phyloP scores from a whole-genome alignment of 2,888 invertebrate genomes.

The Octonoba sinensis region DNA sequence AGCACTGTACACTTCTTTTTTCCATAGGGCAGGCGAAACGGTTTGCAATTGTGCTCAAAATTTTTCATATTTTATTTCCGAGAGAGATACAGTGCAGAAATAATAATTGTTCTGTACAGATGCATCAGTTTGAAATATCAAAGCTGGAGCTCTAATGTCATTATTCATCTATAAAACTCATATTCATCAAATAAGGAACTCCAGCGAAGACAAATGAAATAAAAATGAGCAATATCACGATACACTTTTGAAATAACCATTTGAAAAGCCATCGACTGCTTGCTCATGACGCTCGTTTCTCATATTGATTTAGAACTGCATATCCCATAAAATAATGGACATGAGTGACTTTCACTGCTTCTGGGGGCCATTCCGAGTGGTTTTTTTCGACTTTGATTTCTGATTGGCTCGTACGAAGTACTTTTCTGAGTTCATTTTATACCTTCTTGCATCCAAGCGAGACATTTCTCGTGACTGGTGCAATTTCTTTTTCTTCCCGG shows the following conservation, averaged over 20 bases:
- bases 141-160: too few relatives aligned
- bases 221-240: too few relatives aligned
- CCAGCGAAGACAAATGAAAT: too few relatives aligned
- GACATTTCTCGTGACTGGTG: conserved; percentile 27
- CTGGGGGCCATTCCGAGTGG: conserved; percentile 17
- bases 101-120: too few relatives aligned
- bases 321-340: conserved; percentile 19
- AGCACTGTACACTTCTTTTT: background rate
- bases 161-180: too few relatives aligned
- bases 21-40: too few relatives aligned
- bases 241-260: conserved; percentile 4
- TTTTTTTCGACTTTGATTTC: background rate
- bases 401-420: conserved; percentile 16
- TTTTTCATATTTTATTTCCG: conserved; percentile 1
- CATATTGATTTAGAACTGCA: conserved; percentile 16
- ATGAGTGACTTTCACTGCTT: conserved; percentile 5
- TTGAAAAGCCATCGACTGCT: conserved; percentile 10
- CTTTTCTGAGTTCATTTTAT: conserved; percentile 21
- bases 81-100: background rate
- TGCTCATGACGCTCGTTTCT: background rate
- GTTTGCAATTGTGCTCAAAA: too few relatives aligned
- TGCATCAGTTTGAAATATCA: too few relatives aligned
- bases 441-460: conserved; percentile 21
- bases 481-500: conserved; percentile 31
- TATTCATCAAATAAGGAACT: too few relatives aligned